A percentile compares a stretch with the other conserved stretches of the same genome.
phyloP scores from a whole-genome alignment of 2,797 vertebrate genomes.

The Argentina silus region DNA sequence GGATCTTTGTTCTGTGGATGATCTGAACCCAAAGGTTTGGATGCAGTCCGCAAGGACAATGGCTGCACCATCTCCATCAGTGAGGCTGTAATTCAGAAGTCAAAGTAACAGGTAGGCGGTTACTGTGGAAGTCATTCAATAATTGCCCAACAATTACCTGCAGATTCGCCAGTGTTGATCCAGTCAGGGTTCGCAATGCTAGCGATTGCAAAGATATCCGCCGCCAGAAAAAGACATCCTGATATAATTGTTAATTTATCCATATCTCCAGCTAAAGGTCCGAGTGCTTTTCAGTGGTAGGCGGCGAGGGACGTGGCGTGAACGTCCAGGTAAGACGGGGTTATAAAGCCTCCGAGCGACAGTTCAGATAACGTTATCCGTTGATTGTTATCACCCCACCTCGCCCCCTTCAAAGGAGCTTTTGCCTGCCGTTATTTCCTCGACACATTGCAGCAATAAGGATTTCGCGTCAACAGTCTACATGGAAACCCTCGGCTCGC shows the following conservation, averaged over 20 bases:
- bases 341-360: constrained; percentile 21
- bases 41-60: background rate
- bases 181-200: constrained; percentile 98
- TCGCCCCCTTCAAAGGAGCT: constrained; percentile 71
- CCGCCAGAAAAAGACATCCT: constrained; percentile 98
- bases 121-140: background rate
- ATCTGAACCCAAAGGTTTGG: constrained; percentile 10
- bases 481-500: constrained; percentile 45
- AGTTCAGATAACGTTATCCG: constrained; percentile 19
- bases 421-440: constrained; percentile 64
- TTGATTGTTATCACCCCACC: constrained; percentile 67
- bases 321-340: constrained; percentile 48
- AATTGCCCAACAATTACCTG: constrained; percentile 82
- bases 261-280: constrained; percentile 71
- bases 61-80: background rate
- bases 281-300: constrained; percentile 17
- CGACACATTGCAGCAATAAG: constrained; percentile 59
- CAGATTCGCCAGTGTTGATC: constrained; percentile 98
- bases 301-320: constrained; percentile 26
- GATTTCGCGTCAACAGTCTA: constrained; percentile 45
- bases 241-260: constrained; percentile 99
- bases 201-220: constrained; percentile 98
- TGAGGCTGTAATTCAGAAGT: background rate
- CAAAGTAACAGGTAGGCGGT: background rate
- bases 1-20: constrained; percentile 45